Conservation (phyloP, 2,888 invertebrate species). For the Troides oblongomaculatus region DNA sequence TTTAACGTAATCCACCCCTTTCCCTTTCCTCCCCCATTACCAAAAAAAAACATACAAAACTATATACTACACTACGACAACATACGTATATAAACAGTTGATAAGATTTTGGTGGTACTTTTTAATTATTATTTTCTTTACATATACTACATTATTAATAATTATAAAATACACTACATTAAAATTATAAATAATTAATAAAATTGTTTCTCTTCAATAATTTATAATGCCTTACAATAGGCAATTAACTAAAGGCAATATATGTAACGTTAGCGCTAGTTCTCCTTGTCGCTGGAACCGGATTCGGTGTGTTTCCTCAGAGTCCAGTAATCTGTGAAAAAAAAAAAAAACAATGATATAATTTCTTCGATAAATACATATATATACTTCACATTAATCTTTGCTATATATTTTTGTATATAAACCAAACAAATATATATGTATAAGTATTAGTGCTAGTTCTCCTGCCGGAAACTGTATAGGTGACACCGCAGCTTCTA, state of each 20-base stretch:
- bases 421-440: no score
- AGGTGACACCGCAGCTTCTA: no score
- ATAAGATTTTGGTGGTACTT: neutral
- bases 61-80: no score
- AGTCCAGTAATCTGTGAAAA: constrained; percentile 78
- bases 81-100: neutral
- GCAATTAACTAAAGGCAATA: constrained; percentile 36
- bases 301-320: constrained; percentile 69
- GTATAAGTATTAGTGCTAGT: no score
- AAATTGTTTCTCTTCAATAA: constrained; percentile 42
- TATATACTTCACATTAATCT: neutral
- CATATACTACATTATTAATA: constrained; percentile 4
- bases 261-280: constrained; percentile 44
- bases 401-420: no score
- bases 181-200: constrained; percentile 44
- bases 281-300: constrained; percentile 72
- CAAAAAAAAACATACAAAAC: no score
- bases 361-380: no score
- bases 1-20: no score
- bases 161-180: constrained; percentile 1
- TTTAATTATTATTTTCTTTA: neutral
- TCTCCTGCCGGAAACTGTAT: no score
- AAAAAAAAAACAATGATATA: constrained; percentile 40
- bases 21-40: no score
- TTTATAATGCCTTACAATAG: constrained; percentile 39